phyloP scores from a whole-genome alignment of 2,888 invertebrate genomes.

The Tachina fera region DNA sequence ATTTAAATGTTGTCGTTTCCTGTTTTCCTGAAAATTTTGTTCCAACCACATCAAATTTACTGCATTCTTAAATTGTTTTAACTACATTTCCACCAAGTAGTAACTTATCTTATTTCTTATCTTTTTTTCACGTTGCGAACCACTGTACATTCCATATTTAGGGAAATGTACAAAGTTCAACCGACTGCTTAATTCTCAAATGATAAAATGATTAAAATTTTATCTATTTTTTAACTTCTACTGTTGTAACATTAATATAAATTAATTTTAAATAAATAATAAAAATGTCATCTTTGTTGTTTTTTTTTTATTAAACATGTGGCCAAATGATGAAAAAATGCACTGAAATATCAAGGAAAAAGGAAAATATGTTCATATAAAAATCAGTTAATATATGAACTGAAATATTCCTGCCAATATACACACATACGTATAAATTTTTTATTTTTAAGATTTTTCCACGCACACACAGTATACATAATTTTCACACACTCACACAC shows the following conservation, averaged over 20 bases:
- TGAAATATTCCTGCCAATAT: conserved; percentile 31
- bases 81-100: background rate
- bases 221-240: background rate
- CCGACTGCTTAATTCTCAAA: conserved; percentile 2
- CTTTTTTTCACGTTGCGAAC: background rate
- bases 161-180: conserved; percentile 28
- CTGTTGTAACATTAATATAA: background rate
- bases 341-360: conserved; percentile 48
- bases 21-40: too few species aligned
- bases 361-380: background rate
- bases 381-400: conserved; percentile 6
- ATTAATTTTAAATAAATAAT: conserved; percentile 23
- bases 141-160: background rate
- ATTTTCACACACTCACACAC: too few species aligned
- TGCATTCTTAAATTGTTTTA: too few species aligned
- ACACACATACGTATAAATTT: background rate
- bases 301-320: conserved; percentile 7
- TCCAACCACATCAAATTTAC: too few species aligned
- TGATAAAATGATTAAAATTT: conserved; percentile 9
- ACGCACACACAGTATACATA: too few species aligned
- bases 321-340: conserved; percentile 39
- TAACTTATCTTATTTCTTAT: background rate
- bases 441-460: conserved; percentile 11
- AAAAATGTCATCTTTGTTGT: conserved; percentile 24
- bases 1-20: too few species aligned